Evolutionary conservation across 1,140 invertebrate genomes (phyloP).

Genomic region (Leptonema lineaticorne): DNA sequence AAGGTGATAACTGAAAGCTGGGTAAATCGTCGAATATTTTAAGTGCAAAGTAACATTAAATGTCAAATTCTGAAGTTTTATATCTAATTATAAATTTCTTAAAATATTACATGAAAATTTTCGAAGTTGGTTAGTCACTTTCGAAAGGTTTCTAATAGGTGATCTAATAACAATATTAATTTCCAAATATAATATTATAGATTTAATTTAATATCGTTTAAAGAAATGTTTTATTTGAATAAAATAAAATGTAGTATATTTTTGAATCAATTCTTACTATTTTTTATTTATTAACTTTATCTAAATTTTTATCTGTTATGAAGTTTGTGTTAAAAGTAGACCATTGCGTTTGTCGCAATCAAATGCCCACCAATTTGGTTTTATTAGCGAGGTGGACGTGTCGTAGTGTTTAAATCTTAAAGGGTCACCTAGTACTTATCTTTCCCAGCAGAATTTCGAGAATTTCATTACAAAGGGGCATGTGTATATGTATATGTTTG

Average conservation of each 20-base stretch:
- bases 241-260: too few relatives aligned
- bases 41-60: slow-evolving; percentile 1
- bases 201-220: too few relatives aligned
- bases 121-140: neutral
- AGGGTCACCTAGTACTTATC: slow-evolving; percentile 9
- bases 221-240: too few relatives aligned
- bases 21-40: slow-evolving; percentile 2
- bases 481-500: neutral
- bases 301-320: too few relatives aligned
- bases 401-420: neutral
- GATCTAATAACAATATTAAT: too few relatives aligned
- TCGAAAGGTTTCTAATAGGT: neutral
- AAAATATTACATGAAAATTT: neutral
- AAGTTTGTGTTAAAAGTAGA: too few relatives aligned
- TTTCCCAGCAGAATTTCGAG: slow-evolving; percentile 13
- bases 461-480: slow-evolving; percentile 24
- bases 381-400: neutral
- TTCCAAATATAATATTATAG: too few relatives aligned
- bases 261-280: too few relatives aligned
- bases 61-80: neutral
- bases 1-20: slow-evolving; percentile 6
- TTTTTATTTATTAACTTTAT: too few relatives aligned
- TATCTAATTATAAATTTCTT: neutral
- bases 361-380: neutral
- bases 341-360: too few relatives aligned